Base-by-base conservation (phyloP, 1,140 invertebrate species). In the Tachypleus tridentatus region DNA sequence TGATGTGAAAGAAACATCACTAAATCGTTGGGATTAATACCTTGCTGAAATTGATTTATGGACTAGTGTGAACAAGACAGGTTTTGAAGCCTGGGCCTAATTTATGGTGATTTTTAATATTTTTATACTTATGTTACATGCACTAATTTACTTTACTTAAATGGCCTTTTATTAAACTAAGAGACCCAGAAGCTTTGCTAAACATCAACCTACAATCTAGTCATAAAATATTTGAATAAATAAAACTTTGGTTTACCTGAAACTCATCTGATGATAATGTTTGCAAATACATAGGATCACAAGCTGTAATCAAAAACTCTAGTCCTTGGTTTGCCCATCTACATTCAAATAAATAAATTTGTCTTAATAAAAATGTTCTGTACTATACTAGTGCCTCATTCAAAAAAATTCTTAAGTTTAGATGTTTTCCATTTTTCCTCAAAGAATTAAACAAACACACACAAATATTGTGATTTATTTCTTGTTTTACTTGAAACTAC, bases 241-340 rank as follows among this genome's bases (percentile, higher is more conserved):
- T 60, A 29, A 52, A 11, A 62, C 58, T 11, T 51, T 51, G 47
- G 29, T 61, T 71, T 67, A 74, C 74, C 77, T 89, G 84, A 75
- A 93, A 94, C 71, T 91, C 85, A 47, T 82, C 76, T 57, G 92
- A 86, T 9, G 81, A 82, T 51, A 93, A 75, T 75, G 85, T 82
- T 68, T 82, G 82, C 0, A 90, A 88, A 71, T 89, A 85, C 57
- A 84, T 81, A 0, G 90, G 89, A 71, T 93, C 87, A 72, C 88
- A 91, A 1, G 89, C 86, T 50, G 85, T 79, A 69, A 88, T 85
- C 4, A 95, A 76, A 76, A 91, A 94, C 69, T 94, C 90, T 29
- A 94, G 73, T 3, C 91, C 91, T 64, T 73, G 75, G 58, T 64
- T 73, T 6, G 75, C 74, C 76, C 76, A 77, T 54, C 76, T 76